Conservation (phyloP, 1,140 invertebrate genomes). For the Matsumurasca onukii region DNA sequence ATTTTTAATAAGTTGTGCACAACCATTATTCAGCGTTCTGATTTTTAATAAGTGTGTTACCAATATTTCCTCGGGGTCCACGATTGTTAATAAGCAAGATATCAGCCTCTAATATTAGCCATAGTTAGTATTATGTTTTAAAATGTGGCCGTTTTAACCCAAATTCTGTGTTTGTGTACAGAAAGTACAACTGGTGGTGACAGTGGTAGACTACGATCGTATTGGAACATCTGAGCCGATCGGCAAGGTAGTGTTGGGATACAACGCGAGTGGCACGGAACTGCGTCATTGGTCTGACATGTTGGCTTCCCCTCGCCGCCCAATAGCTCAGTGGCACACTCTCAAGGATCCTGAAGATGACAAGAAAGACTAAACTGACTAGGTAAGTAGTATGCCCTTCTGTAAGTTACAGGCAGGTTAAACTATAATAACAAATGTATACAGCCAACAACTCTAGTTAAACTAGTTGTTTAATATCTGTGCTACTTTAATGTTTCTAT, state of each 20-base stretch:
- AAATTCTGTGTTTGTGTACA: too few species aligned
- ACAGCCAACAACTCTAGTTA: not conserved
- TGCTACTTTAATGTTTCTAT: not conserved
- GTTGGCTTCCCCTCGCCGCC: slow-evolving; percentile 95
- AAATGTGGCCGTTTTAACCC: too few species aligned
- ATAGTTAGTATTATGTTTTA: too few species aligned
- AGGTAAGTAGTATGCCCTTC: not conserved
- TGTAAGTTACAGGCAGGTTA: not conserved
- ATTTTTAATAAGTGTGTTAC: too few species aligned
- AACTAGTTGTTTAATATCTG: not conserved
- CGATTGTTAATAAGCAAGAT: too few species aligned
- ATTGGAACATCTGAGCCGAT: slow-evolving; percentile 99
- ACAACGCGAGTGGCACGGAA: slow-evolving; percentile 96
- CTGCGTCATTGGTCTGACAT: slow-evolving; percentile 99
- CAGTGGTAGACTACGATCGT: slow-evolving; percentile 99
- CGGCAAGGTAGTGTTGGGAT: slow-evolving; percentile 95
- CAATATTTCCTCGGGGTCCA: too few species aligned
- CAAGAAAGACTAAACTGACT: slow-evolving; percentile 73
- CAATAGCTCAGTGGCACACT: slow-evolving; percentile 99
- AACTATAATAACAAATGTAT: not conserved
- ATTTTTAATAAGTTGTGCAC: too few species aligned
- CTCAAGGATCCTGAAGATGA: slow-evolving; percentile 96
- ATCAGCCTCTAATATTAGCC: too few species aligned
- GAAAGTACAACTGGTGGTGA: slow-evolving; percentile 99
- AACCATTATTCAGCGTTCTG: too few species aligned